Percentiles rank a stretch among this genome's conserved stretches.
These are phyloP conservation scores for Ammodytes dubius DNA, from an alignment of 2,113 vertebrate species.

Conservation along the genomic window DNA sequence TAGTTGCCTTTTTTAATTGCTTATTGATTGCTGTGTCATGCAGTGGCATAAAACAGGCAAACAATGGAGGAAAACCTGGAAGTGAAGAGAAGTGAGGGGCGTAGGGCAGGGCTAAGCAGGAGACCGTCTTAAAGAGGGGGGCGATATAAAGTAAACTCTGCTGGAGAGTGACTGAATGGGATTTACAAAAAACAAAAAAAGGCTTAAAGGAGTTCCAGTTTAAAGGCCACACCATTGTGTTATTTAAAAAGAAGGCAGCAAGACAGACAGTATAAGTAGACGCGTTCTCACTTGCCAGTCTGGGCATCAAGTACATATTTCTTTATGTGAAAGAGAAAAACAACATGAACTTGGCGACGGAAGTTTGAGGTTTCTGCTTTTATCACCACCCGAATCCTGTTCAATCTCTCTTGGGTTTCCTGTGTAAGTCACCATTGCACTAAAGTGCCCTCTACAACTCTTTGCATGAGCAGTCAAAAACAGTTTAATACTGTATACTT, in stretches of 20 bases:
- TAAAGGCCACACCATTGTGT: constrained; percentile 3
- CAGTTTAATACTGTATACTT: constrained; percentile 13
- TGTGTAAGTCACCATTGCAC: constrained; percentile 59
- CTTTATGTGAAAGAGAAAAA: constrained; percentile 45
- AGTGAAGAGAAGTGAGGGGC: constrained; percentile 59
- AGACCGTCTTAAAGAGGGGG: constrained; percentile 44
- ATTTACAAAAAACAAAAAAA: constrained; percentile 4
- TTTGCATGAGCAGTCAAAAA: constrained; percentile 9
- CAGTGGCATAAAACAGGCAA: constrained; percentile 66
- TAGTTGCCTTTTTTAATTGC: constrained; percentile 77
- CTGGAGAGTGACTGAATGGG: constrained; percentile 61
- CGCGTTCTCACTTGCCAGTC: not conserved
- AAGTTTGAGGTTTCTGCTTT: constrained; percentile 71
- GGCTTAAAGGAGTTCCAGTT: constrained; percentile 1
- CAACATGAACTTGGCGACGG: constrained; percentile 54
- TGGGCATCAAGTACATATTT: constrained; percentile 20
- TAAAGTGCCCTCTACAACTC: constrained; percentile 47
- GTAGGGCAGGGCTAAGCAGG: constrained; percentile 56
- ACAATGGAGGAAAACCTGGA: constrained; percentile 60
- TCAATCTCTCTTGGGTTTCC: constrained; percentile 66
- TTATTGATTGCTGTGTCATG: constrained; percentile 75
- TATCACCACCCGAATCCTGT: constrained; percentile 55
- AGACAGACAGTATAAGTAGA: not conserved
- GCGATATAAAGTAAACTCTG: constrained; percentile 48
- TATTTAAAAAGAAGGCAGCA: constrained; percentile 3